Percentiles rank a stretch among this genome's conserved stretches.
Conservation (phyloP, 2,113 vertebrate genomes). For the Craseonycteris thonglongyai region DNA sequence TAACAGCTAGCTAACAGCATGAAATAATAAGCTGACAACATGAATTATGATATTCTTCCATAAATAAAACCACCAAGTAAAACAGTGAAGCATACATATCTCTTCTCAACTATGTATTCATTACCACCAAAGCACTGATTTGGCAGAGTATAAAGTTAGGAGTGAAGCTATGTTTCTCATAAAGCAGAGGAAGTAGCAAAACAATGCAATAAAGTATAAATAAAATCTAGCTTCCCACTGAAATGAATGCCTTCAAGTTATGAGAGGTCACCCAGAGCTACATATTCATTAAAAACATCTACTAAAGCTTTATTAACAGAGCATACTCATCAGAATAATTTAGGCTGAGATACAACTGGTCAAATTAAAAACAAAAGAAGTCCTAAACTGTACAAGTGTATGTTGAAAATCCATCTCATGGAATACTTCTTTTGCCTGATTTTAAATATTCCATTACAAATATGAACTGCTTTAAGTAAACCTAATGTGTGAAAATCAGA, state of each 20-base stretch:
- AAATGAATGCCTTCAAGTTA: constrained; percentile 6
- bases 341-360: not conserved
- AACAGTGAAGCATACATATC: not conserved
- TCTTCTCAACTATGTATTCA: not conserved
- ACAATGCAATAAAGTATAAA: not conserved
- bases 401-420: not conserved
- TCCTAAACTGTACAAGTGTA: not conserved
- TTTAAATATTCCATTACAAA: constrained; percentile 30
- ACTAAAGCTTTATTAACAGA: not conserved
- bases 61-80: constrained; percentile 22
- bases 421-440: not conserved
- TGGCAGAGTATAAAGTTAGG: not conserved
- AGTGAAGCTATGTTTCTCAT: not conserved
- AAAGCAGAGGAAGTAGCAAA: not conserved
- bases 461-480: not conserved
- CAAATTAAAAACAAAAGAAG: not conserved
- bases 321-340: not conserved
- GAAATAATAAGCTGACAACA: not conserved
- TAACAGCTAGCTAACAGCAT: not conserved
- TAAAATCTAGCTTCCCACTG: not conserved
- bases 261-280: not conserved
- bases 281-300: not conserved
- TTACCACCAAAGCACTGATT: not conserved
- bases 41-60: not conserved
- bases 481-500: not conserved